A percentile compares a stretch with the other conserved stretches of the same genome.
These are phyloP conservation scores for Ciconia nigra DNA, from an alignment of 2,797 vertebrate genomes.

Conservation along the genomic window DNA sequence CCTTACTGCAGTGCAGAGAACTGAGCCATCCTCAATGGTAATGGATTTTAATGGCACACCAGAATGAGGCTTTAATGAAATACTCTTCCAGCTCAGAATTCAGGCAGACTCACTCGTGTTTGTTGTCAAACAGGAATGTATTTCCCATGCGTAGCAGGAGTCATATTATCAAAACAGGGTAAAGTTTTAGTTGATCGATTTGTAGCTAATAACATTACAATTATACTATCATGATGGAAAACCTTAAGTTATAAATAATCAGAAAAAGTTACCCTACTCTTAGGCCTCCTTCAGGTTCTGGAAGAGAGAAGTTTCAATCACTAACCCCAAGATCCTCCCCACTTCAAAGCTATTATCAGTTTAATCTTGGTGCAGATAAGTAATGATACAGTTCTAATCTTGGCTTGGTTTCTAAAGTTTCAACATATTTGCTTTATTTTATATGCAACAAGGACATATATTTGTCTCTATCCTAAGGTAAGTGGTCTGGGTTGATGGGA, in stretches of 20 bases:
- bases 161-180: background rate
- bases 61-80: background rate
- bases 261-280: background rate
- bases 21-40: background rate
- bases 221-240: background rate
- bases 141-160: background rate
- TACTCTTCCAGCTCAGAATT: background rate
- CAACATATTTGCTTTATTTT: background rate
- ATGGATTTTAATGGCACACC: background rate
- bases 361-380: background rate
- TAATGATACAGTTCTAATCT: background rate
- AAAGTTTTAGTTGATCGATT: background rate
- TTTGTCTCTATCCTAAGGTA: background rate
- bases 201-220: background rate
- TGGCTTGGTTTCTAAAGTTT: background rate
- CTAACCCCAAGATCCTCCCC: background rate
- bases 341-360: background rate
- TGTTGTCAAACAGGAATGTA: background rate
- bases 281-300: background rate
- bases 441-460: background rate
- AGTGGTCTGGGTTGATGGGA: background rate
- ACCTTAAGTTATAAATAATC: background rate
- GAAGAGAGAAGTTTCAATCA: background rate
- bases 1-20: background rate
- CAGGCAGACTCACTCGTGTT: background rate